Base-by-base conservation (phyloP, 2,797 vertebrate genomes). In the Tamandua tetradactyla region DNA sequence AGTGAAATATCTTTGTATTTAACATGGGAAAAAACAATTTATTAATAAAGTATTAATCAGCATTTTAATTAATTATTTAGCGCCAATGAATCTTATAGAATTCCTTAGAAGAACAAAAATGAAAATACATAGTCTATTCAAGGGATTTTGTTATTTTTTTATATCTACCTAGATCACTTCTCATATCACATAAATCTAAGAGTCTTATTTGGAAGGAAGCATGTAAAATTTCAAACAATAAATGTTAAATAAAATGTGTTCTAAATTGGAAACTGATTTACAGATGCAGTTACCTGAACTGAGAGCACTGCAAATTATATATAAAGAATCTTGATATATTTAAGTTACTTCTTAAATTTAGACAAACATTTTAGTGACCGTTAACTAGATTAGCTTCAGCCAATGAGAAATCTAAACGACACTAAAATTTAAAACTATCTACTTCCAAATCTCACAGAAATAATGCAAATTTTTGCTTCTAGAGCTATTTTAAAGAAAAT, bases 191-290 rank as follows among this genome's bases (percentile, higher is more conserved):
- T 79, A 82, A 74, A 87, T 52, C 55, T 91, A 55, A 84, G 11
- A 61, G 13, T 91, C 23, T 87, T 87, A 25, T 74, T 8, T 55
- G 86, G 32, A 76, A 30, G 64, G 7, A 89, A 49, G 79, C 35
- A 74, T 68, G 61, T 59, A 76, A 17, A 92, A 78, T 93, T 86
- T 94, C 79, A 95, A 95, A 84, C 81, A 84, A 10, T 84, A 84
- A 4, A 83, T 0, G 79, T 42, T 95, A 93, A 93, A 91, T 79
- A 89, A 94, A 92, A 95, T 89, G 32, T 85, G 52, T 25, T 78
- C 61, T 93, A 85, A 78, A 49, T 22, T 87, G 14, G 52, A 93
- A 95, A 89, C 23, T 11, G 52, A 87, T 68, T 87, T 87, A 87
- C 83, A 79, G 89, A 61, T 84, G 13, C 20, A 93, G 6, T 47